Conservation (phyloP, 2,888 invertebrate genomes). For the Cantharis rustica region DNA sequence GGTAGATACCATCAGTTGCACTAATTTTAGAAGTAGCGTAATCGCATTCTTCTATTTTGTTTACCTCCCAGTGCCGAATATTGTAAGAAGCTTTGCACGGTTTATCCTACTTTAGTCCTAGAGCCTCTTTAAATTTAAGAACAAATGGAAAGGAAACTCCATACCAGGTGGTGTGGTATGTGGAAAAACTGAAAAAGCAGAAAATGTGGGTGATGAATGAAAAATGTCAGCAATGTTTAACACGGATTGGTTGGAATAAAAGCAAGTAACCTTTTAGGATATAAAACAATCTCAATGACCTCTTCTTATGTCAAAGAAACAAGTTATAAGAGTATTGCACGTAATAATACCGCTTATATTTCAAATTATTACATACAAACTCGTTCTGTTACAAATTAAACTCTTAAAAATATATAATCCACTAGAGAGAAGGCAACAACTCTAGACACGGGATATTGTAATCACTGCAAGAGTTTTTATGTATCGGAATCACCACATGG, state of each 20-base stretch:
- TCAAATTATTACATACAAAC: background rate
- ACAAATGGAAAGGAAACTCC: too few relatives aligned
- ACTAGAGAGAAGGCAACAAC: background rate
- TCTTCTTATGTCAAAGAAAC: background rate
- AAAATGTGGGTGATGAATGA: background rate
- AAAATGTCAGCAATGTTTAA: background rate
- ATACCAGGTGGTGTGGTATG: too few relatives aligned
- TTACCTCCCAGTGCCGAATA: too few relatives aligned
- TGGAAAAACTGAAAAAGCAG: background rate
- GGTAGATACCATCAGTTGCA: too few relatives aligned
- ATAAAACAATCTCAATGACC: background rate
- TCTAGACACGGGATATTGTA: background rate
- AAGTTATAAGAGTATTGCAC: background rate
- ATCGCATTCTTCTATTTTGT: too few relatives aligned
- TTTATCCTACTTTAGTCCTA: too few relatives aligned
- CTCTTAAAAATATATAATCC: background rate
- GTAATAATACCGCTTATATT: background rate
- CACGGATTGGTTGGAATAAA: background rate
- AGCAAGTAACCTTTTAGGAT: background rate
- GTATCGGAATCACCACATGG: conserved; percentile 33
- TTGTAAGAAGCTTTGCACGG: too few relatives aligned
- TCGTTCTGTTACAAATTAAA: background rate
- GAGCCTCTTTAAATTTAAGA: too few relatives aligned
- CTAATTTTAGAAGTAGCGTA: too few relatives aligned
- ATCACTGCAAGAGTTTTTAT: background rate